Conservation (phyloP, 2,797 vertebrate species). For the Morus bassanus region DNA sequence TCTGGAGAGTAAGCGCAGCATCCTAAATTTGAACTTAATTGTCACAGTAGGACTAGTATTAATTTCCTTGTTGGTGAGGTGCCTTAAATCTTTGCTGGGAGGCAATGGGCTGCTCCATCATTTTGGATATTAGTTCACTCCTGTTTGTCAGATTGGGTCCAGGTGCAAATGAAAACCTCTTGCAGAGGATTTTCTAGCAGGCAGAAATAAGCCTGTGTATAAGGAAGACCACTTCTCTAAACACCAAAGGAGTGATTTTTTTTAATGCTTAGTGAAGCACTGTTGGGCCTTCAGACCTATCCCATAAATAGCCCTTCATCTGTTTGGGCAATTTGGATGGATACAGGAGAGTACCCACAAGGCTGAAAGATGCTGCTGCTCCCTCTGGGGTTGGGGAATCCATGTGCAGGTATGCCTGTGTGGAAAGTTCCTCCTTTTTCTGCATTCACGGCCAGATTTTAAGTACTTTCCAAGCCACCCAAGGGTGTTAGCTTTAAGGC, state of each 20-base stretch:
- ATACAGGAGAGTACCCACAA: neutral
- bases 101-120: neutral
- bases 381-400: neutral
- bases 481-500: neutral
- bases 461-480: rapidly evolving
- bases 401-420: neutral
- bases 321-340: neutral
- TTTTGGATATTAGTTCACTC: neutral
- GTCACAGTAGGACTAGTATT: neutral
- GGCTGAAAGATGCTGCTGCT: neutral
- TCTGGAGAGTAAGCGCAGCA: neutral
- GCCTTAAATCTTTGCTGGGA: neutral
- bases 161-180: neutral
- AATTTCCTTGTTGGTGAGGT: neutral
- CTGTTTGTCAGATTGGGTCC: neutral
- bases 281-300: neutral
- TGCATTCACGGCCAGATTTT: neutral
- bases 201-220: neutral
- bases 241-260: neutral
- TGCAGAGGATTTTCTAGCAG: neutral
- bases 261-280: neutral
- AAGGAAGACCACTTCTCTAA: neutral
- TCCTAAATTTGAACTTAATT: neutral
- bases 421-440: neutral
- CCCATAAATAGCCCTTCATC: neutral